Conservation (phyloP, 2,113 vertebrate species). For the Calyptommatus sinebrachiatus region DNA sequence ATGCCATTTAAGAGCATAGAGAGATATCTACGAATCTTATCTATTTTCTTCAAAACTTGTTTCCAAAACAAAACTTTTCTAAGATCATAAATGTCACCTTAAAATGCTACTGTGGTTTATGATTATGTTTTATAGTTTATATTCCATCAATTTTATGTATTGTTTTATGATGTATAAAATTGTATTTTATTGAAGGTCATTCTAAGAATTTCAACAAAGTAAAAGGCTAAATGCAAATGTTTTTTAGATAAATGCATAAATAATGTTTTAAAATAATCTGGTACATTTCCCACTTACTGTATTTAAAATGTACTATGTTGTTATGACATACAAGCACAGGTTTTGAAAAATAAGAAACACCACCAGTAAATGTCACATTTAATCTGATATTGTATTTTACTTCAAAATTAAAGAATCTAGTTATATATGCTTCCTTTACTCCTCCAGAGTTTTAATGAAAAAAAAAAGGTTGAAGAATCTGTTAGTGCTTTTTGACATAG, state of each 20-base stretch:
- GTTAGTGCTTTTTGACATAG: conserved; percentile 15
- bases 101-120: neutral
- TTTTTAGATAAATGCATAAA: neutral
- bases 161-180: neutral
- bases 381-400: neutral
- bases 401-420: neutral
- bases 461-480: neutral
- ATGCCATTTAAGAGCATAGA: too few species aligned
- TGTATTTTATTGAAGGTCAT: neutral
- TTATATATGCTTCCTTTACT: conserved; percentile 10
- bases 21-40: neutral
- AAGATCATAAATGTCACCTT: neutral
- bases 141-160: neutral
- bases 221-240: neutral
- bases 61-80: neutral
- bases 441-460: neutral
- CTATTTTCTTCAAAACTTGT: neutral
- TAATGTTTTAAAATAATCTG: neutral
- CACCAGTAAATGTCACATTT: neutral
- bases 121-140: too few species aligned
- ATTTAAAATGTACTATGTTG: neutral
- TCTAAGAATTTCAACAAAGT: neutral
- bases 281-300: neutral
- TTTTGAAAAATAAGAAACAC: neutral
- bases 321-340: neutral